Percentiles rank a stretch among this genome's conserved stretches.
phyloP scores from a whole-genome alignment of 2,888 invertebrate species.

The Abscondita cerata region DNA sequence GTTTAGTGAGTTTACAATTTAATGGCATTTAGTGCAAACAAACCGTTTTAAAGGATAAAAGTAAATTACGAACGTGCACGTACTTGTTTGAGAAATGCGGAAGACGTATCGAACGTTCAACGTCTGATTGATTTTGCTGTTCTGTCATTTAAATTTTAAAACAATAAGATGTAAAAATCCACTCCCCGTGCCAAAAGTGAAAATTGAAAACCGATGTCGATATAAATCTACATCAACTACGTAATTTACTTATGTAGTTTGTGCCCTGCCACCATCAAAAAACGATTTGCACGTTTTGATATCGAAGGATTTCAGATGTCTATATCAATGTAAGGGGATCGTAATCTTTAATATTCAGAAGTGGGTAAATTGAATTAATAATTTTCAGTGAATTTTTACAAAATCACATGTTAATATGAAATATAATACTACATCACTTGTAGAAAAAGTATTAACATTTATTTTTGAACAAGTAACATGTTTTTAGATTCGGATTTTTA shows the following conservation, averaged over 20 bases:
- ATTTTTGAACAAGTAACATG: no score
- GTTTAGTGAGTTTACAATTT: constrained; percentile 4
- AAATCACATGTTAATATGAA: no score
- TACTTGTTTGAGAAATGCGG: constrained; percentile 7
- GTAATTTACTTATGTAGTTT: constrained; percentile 4
- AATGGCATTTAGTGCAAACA: constrained; percentile 9
- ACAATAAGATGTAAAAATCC: constrained; percentile 10
- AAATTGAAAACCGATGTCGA: constrained; percentile 36
- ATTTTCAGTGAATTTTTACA: no score
- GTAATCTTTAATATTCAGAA: no score
- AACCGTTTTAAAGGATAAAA: constrained; percentile 2
- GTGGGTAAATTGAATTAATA: no score
- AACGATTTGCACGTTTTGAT: not conserved
- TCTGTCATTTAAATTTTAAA: constrained; percentile 7
- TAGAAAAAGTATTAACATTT: no score
- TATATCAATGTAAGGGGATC: no score
- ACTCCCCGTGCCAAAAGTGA: constrained; percentile 34
- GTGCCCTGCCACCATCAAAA: constrained; percentile 1
- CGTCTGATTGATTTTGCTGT: constrained; percentile 4
- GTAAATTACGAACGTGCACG: constrained; percentile 1
- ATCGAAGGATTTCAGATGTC: no score
- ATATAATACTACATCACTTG: no score
- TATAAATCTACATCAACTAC: constrained; percentile 30
- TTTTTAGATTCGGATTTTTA: no score
- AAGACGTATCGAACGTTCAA: not conserved